These are phyloP conservation scores for Panulirus ornatus DNA, from an alignment of 1,140 invertebrate species.

Conservation along the genomic window DNA sequence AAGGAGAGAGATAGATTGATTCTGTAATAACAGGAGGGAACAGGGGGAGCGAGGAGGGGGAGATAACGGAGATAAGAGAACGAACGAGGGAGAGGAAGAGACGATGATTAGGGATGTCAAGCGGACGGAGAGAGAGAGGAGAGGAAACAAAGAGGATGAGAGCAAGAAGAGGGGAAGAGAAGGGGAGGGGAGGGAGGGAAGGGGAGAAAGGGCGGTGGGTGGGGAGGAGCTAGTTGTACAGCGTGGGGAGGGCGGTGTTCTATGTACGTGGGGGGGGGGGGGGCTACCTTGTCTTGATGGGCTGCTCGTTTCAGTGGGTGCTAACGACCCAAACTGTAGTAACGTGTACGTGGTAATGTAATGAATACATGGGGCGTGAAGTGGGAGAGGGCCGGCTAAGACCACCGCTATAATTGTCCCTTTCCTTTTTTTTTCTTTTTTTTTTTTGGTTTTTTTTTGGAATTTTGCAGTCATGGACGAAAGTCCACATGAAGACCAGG, in stretches of 20 bases:
- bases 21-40: not conserved
- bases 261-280: not conserved
- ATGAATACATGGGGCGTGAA: not conserved
- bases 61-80: not conserved
- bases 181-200: not conserved
- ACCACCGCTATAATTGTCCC: too few species aligned
- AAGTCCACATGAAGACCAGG: too few species aligned
- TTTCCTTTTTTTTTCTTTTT: too few species aligned
- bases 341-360: too few species aligned
- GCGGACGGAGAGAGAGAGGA: not conserved
- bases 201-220: not conserved
- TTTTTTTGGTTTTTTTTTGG: too few species aligned
- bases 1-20: not conserved
- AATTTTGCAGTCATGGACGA: too few species aligned
- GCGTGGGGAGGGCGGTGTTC: not conserved
- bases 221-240: not conserved
- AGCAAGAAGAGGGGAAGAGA: not conserved
- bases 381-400: not conserved
- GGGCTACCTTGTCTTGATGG: too few species aligned
- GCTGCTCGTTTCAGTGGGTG: too few species aligned
- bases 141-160: not conserved
- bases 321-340: too few species aligned
- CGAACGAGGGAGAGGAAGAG: not conserved
- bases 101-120: not conserved
- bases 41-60: not conserved